A percentile compares a stretch with the other conserved stretches of the same genome.
phyloP scores from a whole-genome alignment of 2,888 invertebrate species.

The Muscina levida region DNA sequence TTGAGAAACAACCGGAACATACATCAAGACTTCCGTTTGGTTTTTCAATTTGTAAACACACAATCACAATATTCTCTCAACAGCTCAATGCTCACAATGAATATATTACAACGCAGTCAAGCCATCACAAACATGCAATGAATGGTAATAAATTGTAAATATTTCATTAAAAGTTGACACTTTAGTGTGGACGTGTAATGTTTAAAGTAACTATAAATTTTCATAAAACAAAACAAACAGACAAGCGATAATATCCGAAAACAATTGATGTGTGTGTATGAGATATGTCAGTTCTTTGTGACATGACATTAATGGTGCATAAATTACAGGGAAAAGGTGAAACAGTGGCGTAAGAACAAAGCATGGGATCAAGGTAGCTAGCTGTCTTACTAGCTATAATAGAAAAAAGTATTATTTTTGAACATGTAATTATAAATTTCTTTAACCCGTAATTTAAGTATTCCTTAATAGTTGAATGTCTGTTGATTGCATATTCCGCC shows the following conservation, averaged over 20 bases:
- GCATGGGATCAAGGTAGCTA: background rate
- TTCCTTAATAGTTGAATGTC: too few relatives aligned
- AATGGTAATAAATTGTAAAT: too few relatives aligned
- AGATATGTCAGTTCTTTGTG: slow-evolving; percentile 27
- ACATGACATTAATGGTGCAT: slow-evolving; percentile 52
- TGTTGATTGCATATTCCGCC: too few relatives aligned
- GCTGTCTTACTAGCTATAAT: too few relatives aligned
- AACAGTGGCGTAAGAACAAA: background rate
- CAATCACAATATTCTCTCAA: too few relatives aligned
- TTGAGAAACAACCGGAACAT: background rate
- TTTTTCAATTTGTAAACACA: background rate
- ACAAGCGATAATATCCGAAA: background rate
- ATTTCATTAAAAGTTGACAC: too few relatives aligned
- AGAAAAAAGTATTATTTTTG: slow-evolving; percentile 18
- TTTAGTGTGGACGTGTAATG: background rate
- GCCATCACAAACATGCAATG: too few relatives aligned
- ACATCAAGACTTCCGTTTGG: background rate
- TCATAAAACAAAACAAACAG: background rate
- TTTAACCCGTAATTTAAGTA: background rate
- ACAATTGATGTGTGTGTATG: background rate
- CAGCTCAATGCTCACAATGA: too few relatives aligned
- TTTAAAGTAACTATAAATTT: slow-evolving; percentile 7
- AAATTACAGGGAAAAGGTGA: slow-evolving; percentile 41
- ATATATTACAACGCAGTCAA: too few relatives aligned
- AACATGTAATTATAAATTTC: slow-evolving; percentile 21